These are phyloP conservation scores for Noturus placidus DNA, from an alignment of 2,113 vertebrate species.

Conservation along the genomic window DNA sequence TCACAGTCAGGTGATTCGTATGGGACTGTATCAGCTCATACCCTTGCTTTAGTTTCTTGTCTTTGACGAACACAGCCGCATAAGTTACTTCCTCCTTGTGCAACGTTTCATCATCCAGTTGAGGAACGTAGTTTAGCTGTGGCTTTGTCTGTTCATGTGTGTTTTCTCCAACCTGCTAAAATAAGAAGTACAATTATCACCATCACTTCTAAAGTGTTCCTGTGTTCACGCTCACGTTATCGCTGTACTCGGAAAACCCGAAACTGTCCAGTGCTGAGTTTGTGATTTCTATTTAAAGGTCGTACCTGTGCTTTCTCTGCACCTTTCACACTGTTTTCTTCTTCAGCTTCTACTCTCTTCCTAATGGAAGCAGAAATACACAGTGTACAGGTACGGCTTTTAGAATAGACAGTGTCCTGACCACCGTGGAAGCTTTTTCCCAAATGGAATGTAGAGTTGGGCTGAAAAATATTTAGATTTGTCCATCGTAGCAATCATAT, in stretches of 20 bases:
- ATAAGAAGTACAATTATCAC: no score
- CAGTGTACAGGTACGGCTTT: not conserved
- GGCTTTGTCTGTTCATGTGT: not conserved
- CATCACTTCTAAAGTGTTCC: no score
- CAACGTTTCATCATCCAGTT: not conserved
- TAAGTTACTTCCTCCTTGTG: conserved; percentile 17
- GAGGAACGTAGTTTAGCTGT: not conserved
- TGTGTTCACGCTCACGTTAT: no score
- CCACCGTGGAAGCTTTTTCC: not conserved
- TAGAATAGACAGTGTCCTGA: not conserved
- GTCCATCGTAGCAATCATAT: not conserved
- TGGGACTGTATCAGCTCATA: not conserved
- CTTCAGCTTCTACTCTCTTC: not conserved
- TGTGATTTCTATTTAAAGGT: not conserved
- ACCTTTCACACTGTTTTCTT: not conserved
- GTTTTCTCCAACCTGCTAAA: no score
- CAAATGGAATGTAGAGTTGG: not conserved
- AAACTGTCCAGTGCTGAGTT: not conserved
- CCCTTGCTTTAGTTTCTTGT: not conserved
- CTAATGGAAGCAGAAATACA: conserved; percentile 5
- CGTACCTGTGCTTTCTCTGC: conserved; percentile 14
- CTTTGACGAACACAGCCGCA: conserved; percentile 9
- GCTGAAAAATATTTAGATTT: not conserved
- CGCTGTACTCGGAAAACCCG: no score
- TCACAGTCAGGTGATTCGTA: not conserved